Percentiles rank a stretch among this genome's conserved stretches.
These are phyloP conservation scores for Planococcus citri DNA, from an alignment of 1,140 invertebrate species.

Conservation along the genomic window DNA sequence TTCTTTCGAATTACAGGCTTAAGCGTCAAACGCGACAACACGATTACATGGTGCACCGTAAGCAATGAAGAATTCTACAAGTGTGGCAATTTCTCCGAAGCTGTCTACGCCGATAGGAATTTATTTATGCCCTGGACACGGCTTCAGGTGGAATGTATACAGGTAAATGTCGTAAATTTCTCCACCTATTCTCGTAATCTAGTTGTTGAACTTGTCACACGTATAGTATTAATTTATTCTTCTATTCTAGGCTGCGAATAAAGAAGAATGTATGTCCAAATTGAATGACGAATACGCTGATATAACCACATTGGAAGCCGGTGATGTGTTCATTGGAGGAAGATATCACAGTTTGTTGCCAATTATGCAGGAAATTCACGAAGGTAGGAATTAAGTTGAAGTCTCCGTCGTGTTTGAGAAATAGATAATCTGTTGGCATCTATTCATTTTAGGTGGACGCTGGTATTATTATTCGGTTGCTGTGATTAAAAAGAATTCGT, in stretches of 20 bases:
- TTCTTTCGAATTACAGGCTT: neutral
- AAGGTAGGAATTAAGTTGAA: conserved; percentile 27
- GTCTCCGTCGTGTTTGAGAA: too few relatives aligned
- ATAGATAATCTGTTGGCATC: neutral
- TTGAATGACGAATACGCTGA: conserved; percentile 67
- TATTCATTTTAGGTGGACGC: conserved; percentile 36
- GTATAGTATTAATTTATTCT: conserved; percentile 18
- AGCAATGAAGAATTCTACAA: conserved; percentile 57
- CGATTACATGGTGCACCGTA: conserved; percentile 58
- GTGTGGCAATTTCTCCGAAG: conserved; percentile 54
- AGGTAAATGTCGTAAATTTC: conserved; percentile 34
- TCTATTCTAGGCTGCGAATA: conserved; percentile 47
- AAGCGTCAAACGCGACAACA: neutral
- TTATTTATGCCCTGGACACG: conserved; percentile 44
- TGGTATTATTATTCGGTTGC: conserved; percentile 70
- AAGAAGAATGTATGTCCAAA: conserved; percentile 68
- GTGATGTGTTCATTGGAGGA: conserved; percentile 84
- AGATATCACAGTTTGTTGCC: conserved; percentile 85
- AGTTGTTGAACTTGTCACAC: neutral
- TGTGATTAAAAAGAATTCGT: conserved; percentile 55
- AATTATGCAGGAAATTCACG: conserved; percentile 62
- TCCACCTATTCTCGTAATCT: neutral
- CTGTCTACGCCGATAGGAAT: conserved; percentile 47
- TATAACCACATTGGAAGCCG: conserved; percentile 76
- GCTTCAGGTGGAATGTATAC: conserved; percentile 48